Conservation (phyloP, 2,797 vertebrate species). For the Labroides dimidiatus region DNA sequence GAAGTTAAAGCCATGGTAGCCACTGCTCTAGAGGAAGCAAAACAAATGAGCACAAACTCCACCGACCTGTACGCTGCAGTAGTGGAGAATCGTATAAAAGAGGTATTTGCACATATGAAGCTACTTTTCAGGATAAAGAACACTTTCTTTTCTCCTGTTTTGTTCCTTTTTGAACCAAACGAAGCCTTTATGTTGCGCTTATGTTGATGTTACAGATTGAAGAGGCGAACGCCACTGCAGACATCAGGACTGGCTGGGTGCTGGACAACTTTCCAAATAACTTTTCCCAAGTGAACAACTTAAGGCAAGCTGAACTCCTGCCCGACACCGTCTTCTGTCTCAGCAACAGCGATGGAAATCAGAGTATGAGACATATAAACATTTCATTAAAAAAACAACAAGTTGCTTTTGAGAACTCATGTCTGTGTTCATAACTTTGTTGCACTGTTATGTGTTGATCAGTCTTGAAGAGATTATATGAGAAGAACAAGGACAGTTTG, state of each 20-base stretch:
- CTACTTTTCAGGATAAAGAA: no score
- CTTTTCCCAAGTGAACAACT: slow-evolving; percentile 79
- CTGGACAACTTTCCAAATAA: slow-evolving; percentile 90
- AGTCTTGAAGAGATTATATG: slow-evolving; percentile 86
- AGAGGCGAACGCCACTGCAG: slow-evolving; percentile 72
- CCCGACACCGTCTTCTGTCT: slow-evolving; percentile 91
- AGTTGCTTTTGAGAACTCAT: not conserved
- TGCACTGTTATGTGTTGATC: slow-evolving; percentile 53
- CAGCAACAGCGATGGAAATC: slow-evolving; percentile 72
- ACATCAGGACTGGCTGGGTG: slow-evolving; percentile 89
- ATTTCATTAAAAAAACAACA: not conserved
- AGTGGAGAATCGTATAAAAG: slow-evolving; percentile 79
- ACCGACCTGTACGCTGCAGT: slow-evolving; percentile 77
- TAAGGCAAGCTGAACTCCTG: slow-evolving; percentile 78
- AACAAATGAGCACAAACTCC: slow-evolving; percentile 60
- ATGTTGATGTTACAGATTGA: slow-evolving; percentile 72
- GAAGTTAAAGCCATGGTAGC: slow-evolving; percentile 84
- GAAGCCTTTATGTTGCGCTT: not conserved
- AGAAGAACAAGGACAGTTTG: slow-evolving; percentile 83
- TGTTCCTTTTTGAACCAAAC: no score
- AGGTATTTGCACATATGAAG: slow-evolving; percentile 74
- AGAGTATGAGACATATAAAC: slow-evolving; percentile 78
- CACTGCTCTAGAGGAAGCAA: slow-evolving; percentile 73
- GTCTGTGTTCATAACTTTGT: not conserved
- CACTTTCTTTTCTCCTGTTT: no score